Evolutionary conservation across 30 jellyfish, hydroid and myxozoan species (phyloP), one percentile per base, ranked within the genome.

Genomic region (Hydra vulgaris): DNA sequence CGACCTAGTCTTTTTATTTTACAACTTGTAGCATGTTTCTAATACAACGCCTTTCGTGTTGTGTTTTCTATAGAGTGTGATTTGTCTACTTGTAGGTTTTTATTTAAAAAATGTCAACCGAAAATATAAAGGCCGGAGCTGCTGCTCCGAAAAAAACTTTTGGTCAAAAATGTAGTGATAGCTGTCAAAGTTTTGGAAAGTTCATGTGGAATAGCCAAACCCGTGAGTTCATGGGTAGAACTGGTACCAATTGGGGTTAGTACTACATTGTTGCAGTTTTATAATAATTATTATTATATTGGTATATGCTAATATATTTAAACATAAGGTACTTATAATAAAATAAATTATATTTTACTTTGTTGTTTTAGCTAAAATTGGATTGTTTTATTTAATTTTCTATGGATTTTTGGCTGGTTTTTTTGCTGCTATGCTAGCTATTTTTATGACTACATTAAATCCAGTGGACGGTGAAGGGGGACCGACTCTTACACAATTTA

Each of bases 171-270:
- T 26, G 74, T 26, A 95, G 81, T 23, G 85, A 81, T 61, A 82
- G 80, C 73, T 85, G 95, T 52, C 89, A 95, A 72, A 77, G 79
- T 18, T 92, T 92, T 82, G 88, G 91, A 77, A 78, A 92, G 25
- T 92, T 92, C 79, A 66, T 90, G 25, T 92, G 85, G 88, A 87
- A 87, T 85, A 83, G 78, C 76, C 88, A 90, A 75, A 86, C 90
- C 61, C 82, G 85, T 12, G 95, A 87, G 76, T 66, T 91, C 7
- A 87, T 92, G 98, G 98, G 96, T 84, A 79, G 98, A 87, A 84
- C 86, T 68, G 87, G 96, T 82, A 22, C 24, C 18, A 92, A 96
- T 70, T 92, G 98, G 98, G 98, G 98, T 92, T 25, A 71, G 98
- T 85, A 19, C 27, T 18, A 1, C 23, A 23, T 22, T 17, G 17